A percentile compares a stretch with the other conserved stretches of the same genome.
Conservation (phyloP, 2,113 vertebrate genomes). For the Burhinus oedicnemus region DNA sequence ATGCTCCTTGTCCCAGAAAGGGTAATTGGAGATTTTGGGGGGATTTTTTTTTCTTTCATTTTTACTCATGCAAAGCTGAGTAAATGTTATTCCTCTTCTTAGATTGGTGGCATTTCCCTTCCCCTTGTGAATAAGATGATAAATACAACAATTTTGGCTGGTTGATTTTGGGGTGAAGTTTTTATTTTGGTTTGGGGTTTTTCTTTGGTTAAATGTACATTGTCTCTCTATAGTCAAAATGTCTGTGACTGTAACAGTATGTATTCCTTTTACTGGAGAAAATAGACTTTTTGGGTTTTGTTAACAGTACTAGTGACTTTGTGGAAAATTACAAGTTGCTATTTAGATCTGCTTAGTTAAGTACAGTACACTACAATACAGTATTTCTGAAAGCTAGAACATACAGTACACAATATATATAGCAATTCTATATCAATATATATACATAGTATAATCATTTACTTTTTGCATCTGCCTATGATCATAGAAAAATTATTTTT, state of each 20-base stretch:
- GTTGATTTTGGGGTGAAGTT: slow-evolving; percentile 42
- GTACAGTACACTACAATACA: slow-evolving; percentile 81
- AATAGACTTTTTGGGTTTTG: slow-evolving; percentile 68
- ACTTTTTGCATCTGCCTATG: slow-evolving; percentile 78
- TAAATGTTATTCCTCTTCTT: slow-evolving; percentile 59
- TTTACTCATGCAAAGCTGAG: slow-evolving; percentile 52
- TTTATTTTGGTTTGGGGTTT: slow-evolving; percentile 47
- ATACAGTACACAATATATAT: slow-evolving; percentile 79
- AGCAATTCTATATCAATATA: slow-evolving; percentile 79
- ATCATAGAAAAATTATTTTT: slow-evolving; percentile 76
- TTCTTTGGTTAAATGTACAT: slow-evolving; percentile 72
- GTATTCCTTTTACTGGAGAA: slow-evolving; percentile 79
- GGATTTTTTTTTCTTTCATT: slow-evolving; percentile 5
- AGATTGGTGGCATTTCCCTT: slow-evolving; percentile 55
- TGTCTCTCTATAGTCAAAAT: slow-evolving; percentile 78
- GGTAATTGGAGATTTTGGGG: neutral
- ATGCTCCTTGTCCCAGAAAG: slow-evolving; percentile 44
- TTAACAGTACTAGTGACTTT: slow-evolving; percentile 80
- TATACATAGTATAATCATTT: slow-evolving; percentile 80
- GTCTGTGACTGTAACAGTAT: slow-evolving; percentile 77
- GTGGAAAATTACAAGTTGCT: slow-evolving; percentile 78
- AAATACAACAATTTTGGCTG: slow-evolving; percentile 56
- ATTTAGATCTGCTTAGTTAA: slow-evolving; percentile 82
- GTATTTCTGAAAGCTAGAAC: slow-evolving; percentile 83
- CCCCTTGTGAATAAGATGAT: slow-evolving; percentile 56